Base-by-base conservation (phyloP, 2,113 vertebrate genomes). In the Hydrolagus affinis region DNA sequence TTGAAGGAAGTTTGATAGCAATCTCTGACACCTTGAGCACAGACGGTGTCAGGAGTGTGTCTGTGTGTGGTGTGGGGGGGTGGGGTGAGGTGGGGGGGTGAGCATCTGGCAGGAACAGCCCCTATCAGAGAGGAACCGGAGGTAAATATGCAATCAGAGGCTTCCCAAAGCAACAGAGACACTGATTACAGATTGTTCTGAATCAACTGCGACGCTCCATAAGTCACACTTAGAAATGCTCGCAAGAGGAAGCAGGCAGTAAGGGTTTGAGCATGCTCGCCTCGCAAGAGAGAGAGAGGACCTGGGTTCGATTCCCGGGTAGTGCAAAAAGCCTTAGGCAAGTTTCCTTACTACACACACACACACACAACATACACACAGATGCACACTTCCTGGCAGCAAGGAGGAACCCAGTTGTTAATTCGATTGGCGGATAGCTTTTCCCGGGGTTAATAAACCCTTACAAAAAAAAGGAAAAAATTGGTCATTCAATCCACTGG, bases 91-190 rank as follows among this genome's bases (percentile, higher is more conserved):
- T 59, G 70, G 87, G 56, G 76, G 25, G 25, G 30, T 44, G 76
- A 70, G 70, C 21, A 9, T 11, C 85, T 76, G 85, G 86, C 86
- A 88, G 85, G 80, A 86, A 86, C 88, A 86, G 77, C 17, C 44
- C 80, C 28, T 57, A 86, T 86, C 66, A 73, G 83, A 85, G 87
- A 88, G 88, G 88, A 90, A 90, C 85, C 87, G 77, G 85, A 86
- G 86, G 62, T 19, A 17, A 11, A 85, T 17, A 15, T 66, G 14
- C 21, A 57, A 25, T 77, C 32, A 70, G 14, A 3, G 68, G 80
- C 56, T 86, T 86, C 66, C 21, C 78, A 23, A 21, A 17, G 66
- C 62, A 64, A 14, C 62, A 32, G 11, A 83, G 28, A 9, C 11
- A 66, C 62, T 21, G 60, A 83, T n/a, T 68, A 19, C 15, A 6